Evolutionary conservation across 2,888 invertebrate species (phyloP).

Genomic region (Thumatha senex): DNA sequence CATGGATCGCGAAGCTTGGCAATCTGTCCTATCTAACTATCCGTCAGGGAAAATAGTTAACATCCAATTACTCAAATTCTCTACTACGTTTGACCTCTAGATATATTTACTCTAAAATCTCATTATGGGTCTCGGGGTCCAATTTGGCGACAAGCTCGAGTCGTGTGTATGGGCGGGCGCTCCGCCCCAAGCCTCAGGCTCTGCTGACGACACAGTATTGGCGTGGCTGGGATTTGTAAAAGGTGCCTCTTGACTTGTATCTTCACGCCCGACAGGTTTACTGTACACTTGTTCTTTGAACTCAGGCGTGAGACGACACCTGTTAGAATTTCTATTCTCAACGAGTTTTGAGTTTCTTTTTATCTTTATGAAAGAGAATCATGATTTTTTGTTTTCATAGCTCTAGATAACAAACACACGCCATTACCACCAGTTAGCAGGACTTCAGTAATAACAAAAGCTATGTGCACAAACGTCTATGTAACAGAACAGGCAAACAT

Average conservation of each 20-base stretch:
- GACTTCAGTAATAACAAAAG: constrained; percentile 49
- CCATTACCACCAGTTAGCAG: constrained; percentile 36
- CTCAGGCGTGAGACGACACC: neutral
- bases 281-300: constrained; percentile 6
- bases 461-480: constrained; percentile 40
- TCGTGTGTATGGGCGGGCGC: constrained; percentile 49
- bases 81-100: constrained; percentile 3
- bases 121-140: constrained; percentile 1
- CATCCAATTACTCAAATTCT: constrained; percentile 3
- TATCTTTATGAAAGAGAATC: neutral
- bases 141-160: constrained; percentile 32
- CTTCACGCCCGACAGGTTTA: constrained; percentile 31
- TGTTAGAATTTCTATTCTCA: neutral
- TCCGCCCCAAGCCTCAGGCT: constrained; percentile 61
- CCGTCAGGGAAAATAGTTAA: constrained; percentile 8
- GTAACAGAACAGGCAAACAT: constrained; percentile 63
- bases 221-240: constrained; percentile 50
- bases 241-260: constrained; percentile 27
- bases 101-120: neutral
- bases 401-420: too few relatives aligned
- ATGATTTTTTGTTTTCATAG: too few relatives aligned
- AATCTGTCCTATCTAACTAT: too few relatives aligned
- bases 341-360: neutral
- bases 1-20: too few relatives aligned
- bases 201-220: constrained; percentile 59